Evolutionary conservation across 2,113 vertebrate genomes (phyloP), one percentile per base, ranked within the genome.

Genomic region (Clupea harengus): DNA sequence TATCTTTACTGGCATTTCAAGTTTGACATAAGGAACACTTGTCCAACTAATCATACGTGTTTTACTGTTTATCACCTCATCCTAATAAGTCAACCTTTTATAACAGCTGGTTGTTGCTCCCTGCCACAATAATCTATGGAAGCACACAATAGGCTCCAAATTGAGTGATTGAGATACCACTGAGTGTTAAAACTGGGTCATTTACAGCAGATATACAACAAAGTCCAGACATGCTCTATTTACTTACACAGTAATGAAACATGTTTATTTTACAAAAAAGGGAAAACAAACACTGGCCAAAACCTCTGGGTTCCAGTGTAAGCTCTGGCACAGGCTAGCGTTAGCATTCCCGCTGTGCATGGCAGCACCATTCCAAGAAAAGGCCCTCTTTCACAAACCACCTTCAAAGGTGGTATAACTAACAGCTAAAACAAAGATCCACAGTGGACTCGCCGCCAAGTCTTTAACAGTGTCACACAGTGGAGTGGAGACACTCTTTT

Each of bases 181-280:
- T 60, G 54, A 60, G 54, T 60, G 54, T 60, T 60, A 60, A 22
- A 22, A 60, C 54, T n/a, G 54, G 20, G 54, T 60, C 22, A 60
- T 60, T 60, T 60, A 22, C 54, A 60, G 54, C 18, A 6, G 54
- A 60, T 18, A 60, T 20, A 72, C 28, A 28, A 72, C 64, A 72
- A 72, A 28, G 64, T 72, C 64, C 64, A 72, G 64, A 72, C 64
- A 72, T 72, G 64, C 64, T 72, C 64, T 72, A 72, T 72, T 32
- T 25, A 72, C 64, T 72, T 60, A 60, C 54, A 60, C 20, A 60
- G 54, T 60, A 60, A 60, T 60, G 54, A 60, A 60, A 60, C 54
- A 60, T 18, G 54, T 60, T 60, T 60, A 60, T 60, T 60, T 60
- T 60, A 60, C 54, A 60, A 20, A 60, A 52, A 60, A 22, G 54